Percentiles rank a stretch among this genome's conserved stretches.
Conservation (phyloP, 2,888 invertebrate genomes). For the Isotomurus palustris region DNA sequence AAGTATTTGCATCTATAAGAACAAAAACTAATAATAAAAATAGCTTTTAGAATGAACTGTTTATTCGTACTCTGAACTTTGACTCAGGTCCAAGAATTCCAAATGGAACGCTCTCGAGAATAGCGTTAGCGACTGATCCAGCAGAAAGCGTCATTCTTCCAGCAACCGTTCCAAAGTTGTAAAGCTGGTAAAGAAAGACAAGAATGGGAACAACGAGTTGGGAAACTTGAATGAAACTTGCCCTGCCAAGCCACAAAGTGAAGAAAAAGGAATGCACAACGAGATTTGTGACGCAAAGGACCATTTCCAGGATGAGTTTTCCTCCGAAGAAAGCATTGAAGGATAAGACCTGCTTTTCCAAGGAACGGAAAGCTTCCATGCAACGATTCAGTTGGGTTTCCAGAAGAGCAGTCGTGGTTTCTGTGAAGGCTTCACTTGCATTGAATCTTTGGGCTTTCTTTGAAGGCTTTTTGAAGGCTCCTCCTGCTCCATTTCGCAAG, state of each 20-base stretch:
- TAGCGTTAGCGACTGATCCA: conserved; percentile 13
- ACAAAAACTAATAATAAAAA: neutral
- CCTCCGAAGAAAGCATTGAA: conserved; percentile 28
- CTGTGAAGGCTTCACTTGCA: neutral
- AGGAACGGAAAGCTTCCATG: neutral
- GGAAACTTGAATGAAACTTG: neutral
- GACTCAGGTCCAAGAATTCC: conserved; percentile 17
- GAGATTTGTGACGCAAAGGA: conserved; percentile 26
- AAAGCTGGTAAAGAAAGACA: conserved; percentile 22
- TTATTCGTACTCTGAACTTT: conserved; percentile 15
- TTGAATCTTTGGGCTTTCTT: too few species aligned
- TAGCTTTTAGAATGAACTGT: neutral
- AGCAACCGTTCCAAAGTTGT: conserved; percentile 21
- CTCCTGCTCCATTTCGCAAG: neutral
- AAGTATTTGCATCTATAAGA: conserved; percentile 23
- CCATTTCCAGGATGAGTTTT: conserved; percentile 20
- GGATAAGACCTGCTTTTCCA: conserved; percentile 7
- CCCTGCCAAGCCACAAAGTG: conserved; percentile 24
- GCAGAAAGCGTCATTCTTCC: conserved; percentile 20
- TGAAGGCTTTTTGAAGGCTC: too few species aligned
- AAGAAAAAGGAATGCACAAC: conserved; percentile 26
- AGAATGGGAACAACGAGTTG: conserved; percentile 19
- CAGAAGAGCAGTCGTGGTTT: neutral
- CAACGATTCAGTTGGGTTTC: conserved; percentile 1
- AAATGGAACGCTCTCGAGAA: conserved; percentile 23